Conservation (phyloP, 2,888 invertebrate genomes). For the Melipona beecheii region DNA sequence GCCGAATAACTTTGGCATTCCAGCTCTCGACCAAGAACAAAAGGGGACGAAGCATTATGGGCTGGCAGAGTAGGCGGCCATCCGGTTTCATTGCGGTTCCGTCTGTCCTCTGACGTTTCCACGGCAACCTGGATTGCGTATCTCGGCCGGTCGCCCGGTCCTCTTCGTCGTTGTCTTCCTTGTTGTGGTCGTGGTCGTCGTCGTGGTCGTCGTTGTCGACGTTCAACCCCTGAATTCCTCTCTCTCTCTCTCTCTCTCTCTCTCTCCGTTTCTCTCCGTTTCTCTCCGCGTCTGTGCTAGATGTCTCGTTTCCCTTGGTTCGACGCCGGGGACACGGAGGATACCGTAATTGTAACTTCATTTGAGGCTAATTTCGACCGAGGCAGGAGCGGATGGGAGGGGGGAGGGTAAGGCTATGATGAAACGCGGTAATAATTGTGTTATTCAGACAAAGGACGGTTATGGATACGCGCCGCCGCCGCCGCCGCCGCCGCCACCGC, state of each 20-base stretch:
- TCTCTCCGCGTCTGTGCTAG: background rate
- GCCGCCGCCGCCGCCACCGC: constrained; percentile 69
- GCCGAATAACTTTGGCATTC: constrained; percentile 72
- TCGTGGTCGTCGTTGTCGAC: constrained; percentile 37
- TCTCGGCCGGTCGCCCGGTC: constrained; percentile 62
- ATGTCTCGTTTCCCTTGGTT: constrained; percentile 41
- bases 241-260: background rate
- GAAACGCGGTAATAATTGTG: constrained; percentile 83
- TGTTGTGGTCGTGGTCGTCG: constrained; percentile 25
- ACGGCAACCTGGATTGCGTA: constrained; percentile 83
- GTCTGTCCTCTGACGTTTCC: constrained; percentile 84
- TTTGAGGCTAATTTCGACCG: constrained; percentile 83
- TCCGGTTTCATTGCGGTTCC: constrained; percentile 84
- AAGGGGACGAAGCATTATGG: constrained; percentile 79
- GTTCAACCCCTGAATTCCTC: constrained; percentile 55
- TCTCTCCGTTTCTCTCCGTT: background rate
- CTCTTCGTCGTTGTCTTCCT: constrained; percentile 48
- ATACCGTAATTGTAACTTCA: constrained; percentile 83
- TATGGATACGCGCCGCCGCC: constrained; percentile 83
- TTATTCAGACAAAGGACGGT: constrained; percentile 84
- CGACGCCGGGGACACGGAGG: constrained; percentile 62
- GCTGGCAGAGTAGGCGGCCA: constrained; percentile 79
- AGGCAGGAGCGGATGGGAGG: background rate
- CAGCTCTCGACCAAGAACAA: constrained; percentile 78
- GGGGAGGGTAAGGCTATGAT: constrained; percentile 78